Evolutionary conservation across 2,113 vertebrate species (phyloP).

Genomic region (Syngnathus floridae): DNA sequence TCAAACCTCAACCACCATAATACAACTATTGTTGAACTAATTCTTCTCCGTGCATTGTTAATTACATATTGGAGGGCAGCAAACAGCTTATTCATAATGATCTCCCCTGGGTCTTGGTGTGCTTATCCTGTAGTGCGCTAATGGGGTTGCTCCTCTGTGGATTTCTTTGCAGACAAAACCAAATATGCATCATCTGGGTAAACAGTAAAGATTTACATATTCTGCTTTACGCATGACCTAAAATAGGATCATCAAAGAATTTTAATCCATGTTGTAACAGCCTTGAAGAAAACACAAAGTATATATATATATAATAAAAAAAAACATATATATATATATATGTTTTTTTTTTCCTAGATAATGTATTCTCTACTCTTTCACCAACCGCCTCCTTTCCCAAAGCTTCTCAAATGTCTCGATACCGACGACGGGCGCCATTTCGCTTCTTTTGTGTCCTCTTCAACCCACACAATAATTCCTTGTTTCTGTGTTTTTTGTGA

Average conservation of each 20-base stretch:
- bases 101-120: constrained; percentile 54
- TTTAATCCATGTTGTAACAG: constrained; percentile 27
- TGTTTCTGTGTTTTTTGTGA: constrained; percentile 34
- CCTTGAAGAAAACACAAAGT: constrained; percentile 29
- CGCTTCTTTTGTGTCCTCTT: constrained; percentile 37
- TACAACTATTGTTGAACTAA: not conserved
- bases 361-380: constrained; percentile 30
- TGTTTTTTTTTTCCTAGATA: constrained; percentile 16
- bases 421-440: constrained; percentile 48
- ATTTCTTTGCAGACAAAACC: constrained; percentile 40
- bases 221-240: constrained; percentile 55
- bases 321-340: not conserved
- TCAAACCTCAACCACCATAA: not conserved
- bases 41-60: constrained; percentile 40
- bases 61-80: constrained; percentile 57
- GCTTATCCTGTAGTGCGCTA: constrained; percentile 53
- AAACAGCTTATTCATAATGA: constrained; percentile 64
- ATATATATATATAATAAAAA: too few relatives aligned
- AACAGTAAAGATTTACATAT: constrained; percentile 61
- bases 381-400: constrained; percentile 8
- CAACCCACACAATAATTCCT: constrained; percentile 32
- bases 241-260: constrained; percentile 26
- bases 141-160: constrained; percentile 57
- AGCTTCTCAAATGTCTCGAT: constrained; percentile 40
- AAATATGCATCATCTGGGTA: constrained; percentile 52